A percentile compares a stretch with the other conserved stretches of the same genome.
Conservation (phyloP, 2,888 invertebrate species). For the Aspidiotus rigidus region DNA sequence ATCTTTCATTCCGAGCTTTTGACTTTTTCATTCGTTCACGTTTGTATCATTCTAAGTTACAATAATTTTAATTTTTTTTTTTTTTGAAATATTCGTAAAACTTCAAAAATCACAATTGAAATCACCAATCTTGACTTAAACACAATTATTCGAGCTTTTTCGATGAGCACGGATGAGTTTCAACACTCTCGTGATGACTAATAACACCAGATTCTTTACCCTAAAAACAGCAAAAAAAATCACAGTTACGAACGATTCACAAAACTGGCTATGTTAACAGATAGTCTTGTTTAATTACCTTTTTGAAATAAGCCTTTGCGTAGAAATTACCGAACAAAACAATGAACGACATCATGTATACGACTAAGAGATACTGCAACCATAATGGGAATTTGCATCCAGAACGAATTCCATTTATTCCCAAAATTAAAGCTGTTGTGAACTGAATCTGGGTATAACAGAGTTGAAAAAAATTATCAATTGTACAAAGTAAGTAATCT, state of each 20-base stretch:
- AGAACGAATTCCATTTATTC: slow-evolving; percentile 66
- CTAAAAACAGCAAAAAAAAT: background rate
- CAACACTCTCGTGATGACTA: background rate
- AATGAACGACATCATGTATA: slow-evolving; percentile 81
- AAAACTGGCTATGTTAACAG: no score
- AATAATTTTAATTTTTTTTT: no score
- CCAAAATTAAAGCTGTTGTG: slow-evolving; percentile 67
- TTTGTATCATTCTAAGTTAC: no score
- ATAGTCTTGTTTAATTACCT: slow-evolving; percentile 46
- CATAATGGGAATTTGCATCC: slow-evolving; percentile 82
- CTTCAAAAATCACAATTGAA: no score
- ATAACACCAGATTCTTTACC: background rate
- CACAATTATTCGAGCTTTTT: slow-evolving; percentile 1
- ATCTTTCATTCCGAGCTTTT: no score
- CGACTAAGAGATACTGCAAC: slow-evolving; percentile 77
- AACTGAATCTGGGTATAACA: slow-evolving; percentile 61
- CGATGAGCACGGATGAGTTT: background rate
- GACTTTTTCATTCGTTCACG: no score
- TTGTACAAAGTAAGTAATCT: no score
- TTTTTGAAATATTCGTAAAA: no score
- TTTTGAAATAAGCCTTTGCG: slow-evolving; percentile 62
- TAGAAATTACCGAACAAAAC: slow-evolving; percentile 81
- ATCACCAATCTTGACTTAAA: no score
- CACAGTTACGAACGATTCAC: no score
- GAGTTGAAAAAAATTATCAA: slow-evolving; percentile 9